These are phyloP conservation scores for Pogonophryne albipinna DNA, from an alignment of 2,797 vertebrate species.

Conservation along the genomic window DNA sequence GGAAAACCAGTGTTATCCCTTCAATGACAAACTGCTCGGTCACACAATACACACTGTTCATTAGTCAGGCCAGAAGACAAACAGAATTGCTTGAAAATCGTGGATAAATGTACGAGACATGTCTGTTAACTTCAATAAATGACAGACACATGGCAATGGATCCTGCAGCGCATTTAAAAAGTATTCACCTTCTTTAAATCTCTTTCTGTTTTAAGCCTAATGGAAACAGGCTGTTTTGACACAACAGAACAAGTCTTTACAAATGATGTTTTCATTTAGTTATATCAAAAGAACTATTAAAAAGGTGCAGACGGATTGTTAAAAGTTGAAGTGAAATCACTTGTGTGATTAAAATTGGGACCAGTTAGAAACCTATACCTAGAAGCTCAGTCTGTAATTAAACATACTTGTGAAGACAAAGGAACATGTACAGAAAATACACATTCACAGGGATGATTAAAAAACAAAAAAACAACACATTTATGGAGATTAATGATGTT, in stretches of 20 bases:
- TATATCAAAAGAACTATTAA: background rate
- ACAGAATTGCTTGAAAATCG: conserved; percentile 49
- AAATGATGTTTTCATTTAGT: background rate
- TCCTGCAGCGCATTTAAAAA: conserved; percentile 31
- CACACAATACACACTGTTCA: conserved; percentile 26
- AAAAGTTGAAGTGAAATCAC: background rate
- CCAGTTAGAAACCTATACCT: background rate
- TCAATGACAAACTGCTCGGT: conserved; percentile 36
- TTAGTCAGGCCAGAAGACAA: conserved; percentile 33
- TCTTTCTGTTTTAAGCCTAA: conserved; percentile 15
- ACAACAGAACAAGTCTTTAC: background rate
- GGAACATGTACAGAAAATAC: background rate
- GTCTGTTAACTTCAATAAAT: conserved; percentile 18
- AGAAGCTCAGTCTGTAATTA: background rate
- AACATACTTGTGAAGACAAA: background rate
- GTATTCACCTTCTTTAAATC: conserved; percentile 4
- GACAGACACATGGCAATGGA: conserved; percentile 30
- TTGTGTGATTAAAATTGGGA: background rate
- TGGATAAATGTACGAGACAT: conserved; percentile 13
- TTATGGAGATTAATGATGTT: too few relatives aligned
- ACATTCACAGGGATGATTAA: background rate
- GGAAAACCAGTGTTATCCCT: conserved; percentile 32
- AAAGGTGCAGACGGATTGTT: background rate
- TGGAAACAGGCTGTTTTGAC: conserved; percentile 5
- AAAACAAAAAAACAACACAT: too few relatives aligned